phyloP scores from a whole-genome alignment of 2,113 vertebrate species.

The Mormyrus lacerda region DNA sequence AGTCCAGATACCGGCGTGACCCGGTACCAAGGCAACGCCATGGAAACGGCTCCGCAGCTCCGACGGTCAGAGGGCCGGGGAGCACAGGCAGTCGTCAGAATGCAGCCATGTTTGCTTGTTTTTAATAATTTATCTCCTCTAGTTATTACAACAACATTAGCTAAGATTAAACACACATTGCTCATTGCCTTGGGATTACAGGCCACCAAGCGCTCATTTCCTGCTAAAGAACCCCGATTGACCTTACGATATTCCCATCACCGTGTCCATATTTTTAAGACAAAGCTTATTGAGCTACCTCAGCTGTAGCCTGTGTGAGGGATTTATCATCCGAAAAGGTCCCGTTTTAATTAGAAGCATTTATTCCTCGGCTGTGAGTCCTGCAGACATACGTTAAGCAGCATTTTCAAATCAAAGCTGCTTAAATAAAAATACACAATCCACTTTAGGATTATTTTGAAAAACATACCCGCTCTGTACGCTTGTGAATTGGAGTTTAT shows the following conservation, averaged over 20 bases:
- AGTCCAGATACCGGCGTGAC: not conserved
- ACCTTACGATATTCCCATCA: slow-evolving; percentile 69
- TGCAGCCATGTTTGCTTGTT: slow-evolving; percentile 61
- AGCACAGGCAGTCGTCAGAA: slow-evolving; percentile 49
- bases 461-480: not conserved
- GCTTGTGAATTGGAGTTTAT: not conserved
- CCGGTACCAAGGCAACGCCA: not conserved
- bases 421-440: not conserved
- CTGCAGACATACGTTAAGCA: slow-evolving; percentile 37
- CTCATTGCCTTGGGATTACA: slow-evolving; percentile 73
- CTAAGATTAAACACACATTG: slow-evolving; percentile 66
- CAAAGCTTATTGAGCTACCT: slow-evolving; percentile 21
- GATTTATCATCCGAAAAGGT: slow-evolving; percentile 49
- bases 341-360: slow-evolving; percentile 52
- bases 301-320: slow-evolving; percentile 33
- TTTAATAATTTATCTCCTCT: slow-evolving; percentile 67
- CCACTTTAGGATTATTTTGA: not conserved
- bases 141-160: slow-evolving; percentile 75
- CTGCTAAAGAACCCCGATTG: slow-evolving; percentile 67
- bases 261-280: slow-evolving; percentile 61
- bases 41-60: not conserved
- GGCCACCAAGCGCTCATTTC: slow-evolving; percentile 70
- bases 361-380: slow-evolving; percentile 35
- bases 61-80: not conserved
- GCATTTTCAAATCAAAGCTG: slow-evolving; percentile 34